Evolutionary conservation across 2,888 invertebrate genomes (phyloP), one percentile per base, ranked within the genome.

Genomic region (Ptychoptera contaminata): DNA sequence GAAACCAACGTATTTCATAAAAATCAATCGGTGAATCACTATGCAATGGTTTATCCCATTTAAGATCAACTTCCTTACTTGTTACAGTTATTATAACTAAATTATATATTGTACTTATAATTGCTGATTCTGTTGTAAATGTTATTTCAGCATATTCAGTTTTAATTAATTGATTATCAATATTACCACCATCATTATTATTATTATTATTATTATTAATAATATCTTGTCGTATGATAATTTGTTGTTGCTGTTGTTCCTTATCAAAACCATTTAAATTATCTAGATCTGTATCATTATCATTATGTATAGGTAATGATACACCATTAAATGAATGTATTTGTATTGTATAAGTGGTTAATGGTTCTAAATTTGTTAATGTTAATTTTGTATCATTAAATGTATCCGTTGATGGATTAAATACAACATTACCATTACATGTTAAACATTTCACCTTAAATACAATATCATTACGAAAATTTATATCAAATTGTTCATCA

Each of bases 311-410:
- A 49, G 79, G 65, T 49, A 78, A 76, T 1, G 88, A 84, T 1
- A 94, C 82, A 10, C 93, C 92, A 69, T 94, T 96, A 63, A 61
- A 56, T 6, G 66, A 58, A 53, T 66, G 66, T 35, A 96, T 82
- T 72, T 86, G 84, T 58, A 96, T 85, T 51, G 82, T 79, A 63
- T 97, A 98, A 40, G 85, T 84, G 16, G 91, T 91, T 10, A 88
- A 85, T 1, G 97, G 88, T 59, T 87, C 86, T 47, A 98, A 70
- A 44, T 91, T 91, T 44, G 82, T 82, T 45, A 96, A 76, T 40
- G 87, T 90, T n/a, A 94, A 81, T 67, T 85, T 82, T 9, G 92
- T 91, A 52, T 83, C 83, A 67, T 92, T 93, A 60, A 94, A 84
- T 23, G 81, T 80, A 49, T 80, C 82, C 34, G 74, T 67, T 43